Conservation (phyloP, 2,113 vertebrate species). For the Stegostoma tigrinum region DNA sequence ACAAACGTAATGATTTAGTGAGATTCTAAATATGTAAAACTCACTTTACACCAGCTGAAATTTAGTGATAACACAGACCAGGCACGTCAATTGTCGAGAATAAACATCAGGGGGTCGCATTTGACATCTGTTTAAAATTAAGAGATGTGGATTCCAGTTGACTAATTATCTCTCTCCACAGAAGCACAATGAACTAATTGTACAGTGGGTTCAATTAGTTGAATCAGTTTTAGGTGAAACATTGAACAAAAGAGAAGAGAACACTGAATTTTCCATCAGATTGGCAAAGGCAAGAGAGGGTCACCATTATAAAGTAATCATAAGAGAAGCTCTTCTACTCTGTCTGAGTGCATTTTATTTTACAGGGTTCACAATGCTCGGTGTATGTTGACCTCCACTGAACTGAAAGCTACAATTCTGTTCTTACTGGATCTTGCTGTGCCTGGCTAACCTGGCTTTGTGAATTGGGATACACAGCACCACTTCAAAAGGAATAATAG, state of each 20-base stretch:
- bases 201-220: conserved; percentile 6
- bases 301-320: neutral
- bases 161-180: conserved; percentile 9
- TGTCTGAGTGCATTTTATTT: neutral
- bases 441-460: neutral
- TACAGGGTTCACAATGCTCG: neutral
- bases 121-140: conserved; percentile 31
- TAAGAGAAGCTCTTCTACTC: neutral
- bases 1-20: conserved; percentile 6
- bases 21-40: neutral
- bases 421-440: neutral
- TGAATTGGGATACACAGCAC: neutral
- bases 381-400: neutral
- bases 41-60: conserved; percentile 18
- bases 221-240: conserved; percentile 26
- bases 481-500: neutral
- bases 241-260: neutral
- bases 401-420: neutral
- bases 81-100: conserved; percentile 28
- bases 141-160: conserved; percentile 25
- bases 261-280: conserved; percentile 4
- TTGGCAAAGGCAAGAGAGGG: neutral
- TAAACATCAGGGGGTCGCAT: conserved; percentile 6
- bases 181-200: neutral
- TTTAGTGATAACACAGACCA: neutral